Conservation (phyloP, 2,113 vertebrate species). For the Pterocles gutturalis region DNA sequence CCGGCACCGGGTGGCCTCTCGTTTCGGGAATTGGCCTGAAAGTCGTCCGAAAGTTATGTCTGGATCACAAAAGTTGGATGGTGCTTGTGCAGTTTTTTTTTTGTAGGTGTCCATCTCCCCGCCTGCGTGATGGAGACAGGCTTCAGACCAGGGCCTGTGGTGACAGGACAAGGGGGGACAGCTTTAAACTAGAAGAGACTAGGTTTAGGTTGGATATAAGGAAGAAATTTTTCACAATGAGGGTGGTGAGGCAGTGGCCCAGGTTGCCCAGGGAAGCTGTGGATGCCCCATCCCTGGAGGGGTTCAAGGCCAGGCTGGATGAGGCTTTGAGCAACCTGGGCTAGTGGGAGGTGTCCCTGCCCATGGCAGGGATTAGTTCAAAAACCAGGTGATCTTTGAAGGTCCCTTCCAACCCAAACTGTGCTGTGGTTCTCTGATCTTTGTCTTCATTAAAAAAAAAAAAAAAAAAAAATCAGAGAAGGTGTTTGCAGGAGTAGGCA, state of each 20-base stretch:
- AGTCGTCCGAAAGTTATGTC: background rate
- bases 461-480: background rate
- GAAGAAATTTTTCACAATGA: background rate
- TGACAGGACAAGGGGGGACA: background rate
- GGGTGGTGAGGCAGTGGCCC: background rate
- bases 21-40: background rate
- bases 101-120: background rate
- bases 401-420: background rate
- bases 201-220: background rate
- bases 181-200: background rate
- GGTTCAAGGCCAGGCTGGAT: background rate
- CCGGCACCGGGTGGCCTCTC: accelerated
- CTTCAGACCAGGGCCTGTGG: background rate
- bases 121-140: accelerated
- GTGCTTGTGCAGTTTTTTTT: background rate
- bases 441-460: background rate
- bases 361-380: no score
- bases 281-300: background rate
- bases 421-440: no score
- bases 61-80: no score
- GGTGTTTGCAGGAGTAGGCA: background rate
- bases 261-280: background rate
- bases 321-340: background rate
- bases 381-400: no score
- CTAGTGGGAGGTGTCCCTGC: background rate